phyloP scores from a whole-genome alignment of 2,888 invertebrate species.

The Leucania comma region DNA sequence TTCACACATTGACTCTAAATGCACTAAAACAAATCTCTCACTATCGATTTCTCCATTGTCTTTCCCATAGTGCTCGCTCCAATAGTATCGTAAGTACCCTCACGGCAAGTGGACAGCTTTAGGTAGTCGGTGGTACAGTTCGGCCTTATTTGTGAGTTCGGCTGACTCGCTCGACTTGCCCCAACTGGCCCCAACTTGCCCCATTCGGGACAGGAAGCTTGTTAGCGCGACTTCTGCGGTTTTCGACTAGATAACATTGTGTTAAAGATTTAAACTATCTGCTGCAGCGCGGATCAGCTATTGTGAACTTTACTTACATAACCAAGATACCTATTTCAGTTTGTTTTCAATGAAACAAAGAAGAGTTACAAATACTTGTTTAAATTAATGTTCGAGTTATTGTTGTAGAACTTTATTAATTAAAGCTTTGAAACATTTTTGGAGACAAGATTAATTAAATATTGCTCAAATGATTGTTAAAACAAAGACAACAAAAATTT shows the following conservation, averaged over 20 bases:
- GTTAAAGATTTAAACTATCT: slow-evolving; percentile 82
- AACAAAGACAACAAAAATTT: too few relatives aligned
- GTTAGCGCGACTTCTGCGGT: slow-evolving; percentile 85
- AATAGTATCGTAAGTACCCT: slow-evolving; percentile 25
- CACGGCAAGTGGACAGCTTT: slow-evolving; percentile 72
- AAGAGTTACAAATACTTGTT: not conserved
- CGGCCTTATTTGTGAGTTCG: slow-evolving; percentile 77
- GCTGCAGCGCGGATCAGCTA: slow-evolving; percentile 35
- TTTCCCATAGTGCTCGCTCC: slow-evolving; percentile 17
- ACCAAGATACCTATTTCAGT: slow-evolving; percentile 20
- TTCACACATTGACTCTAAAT: not conserved
- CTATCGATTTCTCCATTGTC: slow-evolving; percentile 39
- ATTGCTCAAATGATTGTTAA: not conserved
- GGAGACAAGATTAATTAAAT: not conserved
- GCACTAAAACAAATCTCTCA: not conserved
- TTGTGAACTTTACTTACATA: slow-evolving; percentile 50
- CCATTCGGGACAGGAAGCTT: slow-evolving; percentile 79
- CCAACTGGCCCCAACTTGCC: slow-evolving; percentile 79
- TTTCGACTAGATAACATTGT: slow-evolving; percentile 82
- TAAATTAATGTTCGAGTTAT: slow-evolving; percentile 16
- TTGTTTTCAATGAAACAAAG: slow-evolving; percentile 26
- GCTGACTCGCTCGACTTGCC: slow-evolving; percentile 79
- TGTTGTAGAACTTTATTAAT: too few relatives aligned
- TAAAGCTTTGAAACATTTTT: not conserved
- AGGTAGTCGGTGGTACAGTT: slow-evolving; percentile 66